These are phyloP conservation scores for Trachymyrmex septentrionalis DNA, from an alignment of 1,140 invertebrate genomes.

Conservation along the genomic window DNA sequence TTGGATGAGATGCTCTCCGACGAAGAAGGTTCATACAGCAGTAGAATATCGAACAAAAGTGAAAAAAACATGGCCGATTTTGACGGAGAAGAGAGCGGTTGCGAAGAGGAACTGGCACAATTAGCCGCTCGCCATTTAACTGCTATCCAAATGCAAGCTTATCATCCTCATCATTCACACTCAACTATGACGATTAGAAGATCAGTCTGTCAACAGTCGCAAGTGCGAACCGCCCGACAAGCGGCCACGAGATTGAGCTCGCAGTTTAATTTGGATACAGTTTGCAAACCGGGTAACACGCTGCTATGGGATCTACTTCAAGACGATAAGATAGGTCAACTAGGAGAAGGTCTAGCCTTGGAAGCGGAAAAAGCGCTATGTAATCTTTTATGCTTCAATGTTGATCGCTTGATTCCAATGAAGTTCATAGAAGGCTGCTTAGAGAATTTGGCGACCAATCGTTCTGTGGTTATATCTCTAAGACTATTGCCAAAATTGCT, in stretches of 20 bases:
- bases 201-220: slow-evolving; percentile 79
- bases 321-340: slow-evolving; percentile 94
- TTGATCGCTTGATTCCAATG: slow-evolving; percentile 94
- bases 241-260: slow-evolving; percentile 83
- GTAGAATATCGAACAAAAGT: slow-evolving; percentile 96
- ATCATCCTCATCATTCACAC: slow-evolving; percentile 83
- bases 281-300: slow-evolving; percentile 95
- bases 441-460: slow-evolving; percentile 95
- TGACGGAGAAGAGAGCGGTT: slow-evolving; percentile 96
- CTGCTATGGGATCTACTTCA: slow-evolving; percentile 97
- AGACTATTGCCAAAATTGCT: slow-evolving; percentile 95
- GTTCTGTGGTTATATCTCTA: slow-evolving; percentile 95
- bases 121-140: slow-evolving; percentile 88
- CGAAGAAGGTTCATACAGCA: slow-evolving; percentile 94
- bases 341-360: slow-evolving; percentile 94
- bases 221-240: slow-evolving; percentile 76
- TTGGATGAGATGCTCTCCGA: slow-evolving; percentile 90
- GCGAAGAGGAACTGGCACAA: slow-evolving; percentile 95
- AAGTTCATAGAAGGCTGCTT: slow-evolving; percentile 98
- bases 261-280: slow-evolving; percentile 91
- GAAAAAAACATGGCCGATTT: slow-evolving; percentile 98
- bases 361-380: slow-evolving; percentile 97
- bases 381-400: slow-evolving; percentile 95
- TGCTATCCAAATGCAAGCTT: slow-evolving; percentile 85
- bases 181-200: slow-evolving; percentile 79